Evolutionary conservation across 2,888 invertebrate species (phyloP), one percentile per base, ranked within the genome.

Genomic region (Leistus spinibarbis): DNA sequence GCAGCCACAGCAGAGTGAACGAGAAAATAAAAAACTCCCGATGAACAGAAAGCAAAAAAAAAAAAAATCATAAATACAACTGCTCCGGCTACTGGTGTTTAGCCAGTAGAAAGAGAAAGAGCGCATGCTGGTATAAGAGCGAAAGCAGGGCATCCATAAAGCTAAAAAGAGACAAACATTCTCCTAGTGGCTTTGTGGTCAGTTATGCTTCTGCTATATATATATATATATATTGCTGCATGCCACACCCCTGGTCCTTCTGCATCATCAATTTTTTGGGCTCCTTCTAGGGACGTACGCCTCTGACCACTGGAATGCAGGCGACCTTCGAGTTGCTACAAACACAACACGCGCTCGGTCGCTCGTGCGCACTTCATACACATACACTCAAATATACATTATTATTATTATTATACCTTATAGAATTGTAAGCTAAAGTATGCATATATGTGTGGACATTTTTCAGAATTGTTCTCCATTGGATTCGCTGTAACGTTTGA

Each of bases 291-390:
- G 64, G 68, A 75, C 69, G 75, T 24, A 64, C 75, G 75, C 75
- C 69, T 56, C 63, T 75, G 75, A 24, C 54, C 69, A 63, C 23
- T 79, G 80, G 82, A 82, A 82, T 82, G 82, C 80, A 78, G 82
- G 79, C 81, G 82, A 80, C 82, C 82, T 82, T 82, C 82, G 78
- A 76, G 40, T 69, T 22, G 68, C 69, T 68, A 62, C 68, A 68
- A 62, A 19, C 13, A 13, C 20, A 19, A 22, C 19, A 20, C 60
- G 60, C 20, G 60, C 60, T 13, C n/a, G n/a, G n/a, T n/a, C n/a
- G n/a, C n/a, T 40, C 40, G 40, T 40, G 40, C 60, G 60, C 60
- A 22, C 20, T 60, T 19, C 60, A 60, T 22, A 60, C 74, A 66
- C 62, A 64, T 60, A 19, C 63, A 69, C 54, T n/a, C 19, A 54